A percentile compares a stretch with the other conserved stretches of the same genome.
These are phyloP conservation scores for Arenaria interpres DNA, from an alignment of 2,113 vertebrate genomes.

Conservation along the genomic window DNA sequence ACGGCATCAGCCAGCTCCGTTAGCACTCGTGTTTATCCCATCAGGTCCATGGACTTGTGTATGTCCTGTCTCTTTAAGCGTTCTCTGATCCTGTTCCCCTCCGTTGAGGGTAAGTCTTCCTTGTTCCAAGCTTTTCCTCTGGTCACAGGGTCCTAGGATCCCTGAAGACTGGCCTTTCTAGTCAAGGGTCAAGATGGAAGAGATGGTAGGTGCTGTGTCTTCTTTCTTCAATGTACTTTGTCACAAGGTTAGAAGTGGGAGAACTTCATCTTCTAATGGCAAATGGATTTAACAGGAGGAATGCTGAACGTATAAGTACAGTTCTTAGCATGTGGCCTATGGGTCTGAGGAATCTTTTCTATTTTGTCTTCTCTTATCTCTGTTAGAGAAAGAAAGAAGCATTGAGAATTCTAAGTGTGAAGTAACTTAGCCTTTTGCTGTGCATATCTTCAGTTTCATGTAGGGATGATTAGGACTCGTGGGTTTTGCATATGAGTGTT, in stretches of 20 bases:
- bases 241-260: neutral
- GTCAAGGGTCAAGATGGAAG: neutral
- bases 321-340: neutral
- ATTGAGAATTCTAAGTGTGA: neutral
- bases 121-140: neutral
- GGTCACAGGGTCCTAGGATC: neutral
- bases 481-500: neutral
- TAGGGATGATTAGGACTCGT: neutral
- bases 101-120: neutral
- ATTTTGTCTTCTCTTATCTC: neutral
- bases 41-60: neutral
- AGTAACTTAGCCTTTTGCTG: neutral
- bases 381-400: neutral
- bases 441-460: neutral
- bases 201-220: neutral
- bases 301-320: neutral
- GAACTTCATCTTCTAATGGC: neutral
- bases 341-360: neutral
- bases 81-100: neutral
- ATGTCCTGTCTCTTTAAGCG: neutral
- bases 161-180: neutral
- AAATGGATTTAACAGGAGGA: neutral
- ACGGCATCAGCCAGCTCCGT: neutral
- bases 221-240: neutral
- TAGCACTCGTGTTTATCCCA: neutral